Evolutionary conservation across 2,888 invertebrate genomes (phyloP), one percentile per base, ranked within the genome.

Genomic region (Timema podura): DNA sequence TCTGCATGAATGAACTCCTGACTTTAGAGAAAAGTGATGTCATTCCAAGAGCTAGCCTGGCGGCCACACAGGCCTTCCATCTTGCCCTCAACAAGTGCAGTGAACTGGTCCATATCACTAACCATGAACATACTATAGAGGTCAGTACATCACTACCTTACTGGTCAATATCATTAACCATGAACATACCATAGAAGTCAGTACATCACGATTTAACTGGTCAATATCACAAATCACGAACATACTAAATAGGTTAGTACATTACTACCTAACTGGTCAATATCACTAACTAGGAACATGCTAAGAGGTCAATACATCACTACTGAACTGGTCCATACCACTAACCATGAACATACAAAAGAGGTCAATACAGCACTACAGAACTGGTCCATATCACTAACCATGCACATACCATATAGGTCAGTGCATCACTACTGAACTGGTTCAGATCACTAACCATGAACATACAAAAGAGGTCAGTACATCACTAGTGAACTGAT

Each of bases 101-200:
- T 71, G 96, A 96, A 81, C 88, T 95, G 75, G 89, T 96, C 16
- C 91, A 95, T 76, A 88, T 97, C 75, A 94, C 95, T 30, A 93
- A 95, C 80, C 91, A 92, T 77, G 88, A 90, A 77, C 91, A 92
- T 79, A 87, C 89, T 81, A 89, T 96, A 80, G 89, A 92, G 84
- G 92, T 92, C 77, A 73, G 66, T 71, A 54, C 7, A 13, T n/a
- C 51, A 13, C 16, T 64, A 11, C 3, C 3, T 1, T 2, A 30
- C 30, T 30, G 30, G 30, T 30, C 30, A 30, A 30, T 30, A 30
- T 30, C 30, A 30, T 3, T 2, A 30, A 30, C 3, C 30, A 30
- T 30, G 3, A 30, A 30, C 30, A 30, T 30, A 30, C 3, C 3
- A 30, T 2, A 30, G 30, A 30, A 3, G n/a, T n/a, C 3, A 1